Conservation (phyloP, 2,888 invertebrate genomes). For the Gymnoscelis rufifasciata region DNA sequence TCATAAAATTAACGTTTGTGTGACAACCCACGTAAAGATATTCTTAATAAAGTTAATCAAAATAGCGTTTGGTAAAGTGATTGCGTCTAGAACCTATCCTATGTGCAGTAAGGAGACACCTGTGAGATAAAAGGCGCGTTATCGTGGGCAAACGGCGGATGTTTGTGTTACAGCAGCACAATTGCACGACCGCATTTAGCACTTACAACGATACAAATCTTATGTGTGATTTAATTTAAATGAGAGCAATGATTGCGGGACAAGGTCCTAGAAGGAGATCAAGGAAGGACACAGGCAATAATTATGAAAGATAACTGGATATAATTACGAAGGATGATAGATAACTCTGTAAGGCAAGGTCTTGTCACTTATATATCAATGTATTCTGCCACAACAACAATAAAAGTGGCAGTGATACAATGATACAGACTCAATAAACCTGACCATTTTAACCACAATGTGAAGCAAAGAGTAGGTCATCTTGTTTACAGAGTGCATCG, state of each 20-base stretch:
- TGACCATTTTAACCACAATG: constrained; percentile 11
- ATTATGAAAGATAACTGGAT: too few relatives aligned
- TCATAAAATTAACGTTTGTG: too few relatives aligned
- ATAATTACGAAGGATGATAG: background rate
- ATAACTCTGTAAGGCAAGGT: background rate
- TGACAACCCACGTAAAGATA: too few relatives aligned
- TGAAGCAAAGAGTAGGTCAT: constrained; percentile 22
- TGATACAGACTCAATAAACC: constrained; percentile 20
- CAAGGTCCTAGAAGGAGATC: background rate
- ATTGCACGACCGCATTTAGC: constrained; percentile 35
- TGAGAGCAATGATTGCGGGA: background rate
- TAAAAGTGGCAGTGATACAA: too few relatives aligned
- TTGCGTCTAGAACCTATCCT: constrained; percentile 1
- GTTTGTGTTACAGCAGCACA: constrained; percentile 51
- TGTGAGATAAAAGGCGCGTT: constrained; percentile 40
- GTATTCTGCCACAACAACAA: too few relatives aligned
- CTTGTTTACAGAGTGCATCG: constrained; percentile 27
- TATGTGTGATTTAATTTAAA: too few relatives aligned
- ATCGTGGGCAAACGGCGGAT: constrained; percentile 61
- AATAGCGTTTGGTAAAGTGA: background rate
- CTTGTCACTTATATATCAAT: background rate
- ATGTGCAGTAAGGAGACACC: constrained; percentile 12
- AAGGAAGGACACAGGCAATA: background rate
- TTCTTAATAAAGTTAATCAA: too few relatives aligned
- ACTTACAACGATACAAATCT: too few relatives aligned